Conservation (phyloP, 1,140 invertebrate species). For the Caenorhabditis tropicalis region DNA sequence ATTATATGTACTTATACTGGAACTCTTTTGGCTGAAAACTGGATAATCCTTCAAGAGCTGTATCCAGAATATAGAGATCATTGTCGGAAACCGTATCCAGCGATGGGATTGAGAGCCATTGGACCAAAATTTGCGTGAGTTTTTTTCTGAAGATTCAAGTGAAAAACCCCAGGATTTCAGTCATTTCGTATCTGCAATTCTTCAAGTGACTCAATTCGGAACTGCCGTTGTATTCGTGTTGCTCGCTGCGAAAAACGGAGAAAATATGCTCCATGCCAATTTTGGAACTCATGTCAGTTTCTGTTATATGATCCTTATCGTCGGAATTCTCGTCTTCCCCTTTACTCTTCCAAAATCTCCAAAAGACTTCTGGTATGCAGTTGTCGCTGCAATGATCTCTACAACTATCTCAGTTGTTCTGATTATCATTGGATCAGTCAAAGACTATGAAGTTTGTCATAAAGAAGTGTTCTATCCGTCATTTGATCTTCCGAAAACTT, state of each 20-base stretch:
- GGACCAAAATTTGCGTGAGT: slow-evolving; percentile 75
- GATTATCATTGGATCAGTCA: slow-evolving; percentile 62
- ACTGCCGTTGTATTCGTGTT: slow-evolving; percentile 75
- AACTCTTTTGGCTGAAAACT: slow-evolving; percentile 77
- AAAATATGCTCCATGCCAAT: slow-evolving; percentile 71
- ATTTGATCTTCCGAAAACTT: slow-evolving; percentile 63
- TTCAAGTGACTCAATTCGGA: slow-evolving; percentile 69
- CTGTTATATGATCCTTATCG: slow-evolving; percentile 78
- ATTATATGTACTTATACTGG: slow-evolving; percentile 68
- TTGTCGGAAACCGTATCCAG: slow-evolving; percentile 79
- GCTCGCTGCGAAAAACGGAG: slow-evolving; percentile 78
- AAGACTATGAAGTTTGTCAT: slow-evolving; percentile 59
- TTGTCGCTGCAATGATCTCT: slow-evolving; percentile 69
- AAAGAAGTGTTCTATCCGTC: slow-evolving; percentile 59
- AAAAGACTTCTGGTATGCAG: slow-evolving; percentile 79
- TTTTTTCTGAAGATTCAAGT: not conserved
- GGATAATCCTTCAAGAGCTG: slow-evolving; percentile 79
- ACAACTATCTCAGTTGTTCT: slow-evolving; percentile 65
- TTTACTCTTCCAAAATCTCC: slow-evolving; percentile 80
- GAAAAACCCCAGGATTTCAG: slow-evolving; percentile 51
- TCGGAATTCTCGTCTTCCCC: slow-evolving; percentile 76
- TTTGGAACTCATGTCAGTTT: slow-evolving; percentile 75
- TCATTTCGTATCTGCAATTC: slow-evolving; percentile 62
- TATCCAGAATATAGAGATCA: slow-evolving; percentile 77
- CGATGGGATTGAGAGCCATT: slow-evolving; percentile 77